Conservation (phyloP, 2,113 vertebrate species). For the Rostratula benghalensis region DNA sequence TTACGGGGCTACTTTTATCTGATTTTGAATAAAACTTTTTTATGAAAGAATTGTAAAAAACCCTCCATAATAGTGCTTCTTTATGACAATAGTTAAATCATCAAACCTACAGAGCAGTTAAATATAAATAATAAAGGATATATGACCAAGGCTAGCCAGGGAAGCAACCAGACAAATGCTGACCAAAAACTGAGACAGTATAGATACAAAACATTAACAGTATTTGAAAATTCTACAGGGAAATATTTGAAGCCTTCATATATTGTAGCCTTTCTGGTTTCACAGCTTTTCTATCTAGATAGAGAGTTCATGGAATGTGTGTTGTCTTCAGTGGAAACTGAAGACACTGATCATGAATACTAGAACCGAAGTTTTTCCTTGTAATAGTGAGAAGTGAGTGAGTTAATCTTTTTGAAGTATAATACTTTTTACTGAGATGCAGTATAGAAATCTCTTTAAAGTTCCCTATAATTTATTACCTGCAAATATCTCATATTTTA, state of each 20-base stretch:
- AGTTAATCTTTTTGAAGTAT: background rate
- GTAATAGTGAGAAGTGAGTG: background rate
- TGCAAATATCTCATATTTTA: background rate
- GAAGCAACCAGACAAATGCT: background rate
- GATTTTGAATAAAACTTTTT: background rate
- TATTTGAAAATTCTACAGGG: background rate
- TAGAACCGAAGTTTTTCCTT: background rate
- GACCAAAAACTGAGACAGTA: background rate
- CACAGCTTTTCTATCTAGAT: background rate
- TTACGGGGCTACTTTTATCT: background rate
- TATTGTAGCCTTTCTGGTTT: background rate
- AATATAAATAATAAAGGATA: background rate
- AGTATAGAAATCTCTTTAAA: background rate
- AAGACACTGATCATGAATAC: background rate
- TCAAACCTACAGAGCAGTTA: background rate
- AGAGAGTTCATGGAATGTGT: background rate
- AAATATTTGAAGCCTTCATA: background rate
- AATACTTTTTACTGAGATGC: background rate
- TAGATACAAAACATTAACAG: background rate
- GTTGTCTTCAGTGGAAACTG: background rate
- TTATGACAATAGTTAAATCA: background rate
- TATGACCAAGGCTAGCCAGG: background rate
- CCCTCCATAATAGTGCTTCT: background rate
- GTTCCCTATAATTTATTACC: background rate
- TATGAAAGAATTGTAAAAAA: background rate